These are phyloP conservation scores for Tanytarsus gracilentus DNA, from an alignment of 2,888 invertebrate species.

Conservation along the genomic window DNA sequence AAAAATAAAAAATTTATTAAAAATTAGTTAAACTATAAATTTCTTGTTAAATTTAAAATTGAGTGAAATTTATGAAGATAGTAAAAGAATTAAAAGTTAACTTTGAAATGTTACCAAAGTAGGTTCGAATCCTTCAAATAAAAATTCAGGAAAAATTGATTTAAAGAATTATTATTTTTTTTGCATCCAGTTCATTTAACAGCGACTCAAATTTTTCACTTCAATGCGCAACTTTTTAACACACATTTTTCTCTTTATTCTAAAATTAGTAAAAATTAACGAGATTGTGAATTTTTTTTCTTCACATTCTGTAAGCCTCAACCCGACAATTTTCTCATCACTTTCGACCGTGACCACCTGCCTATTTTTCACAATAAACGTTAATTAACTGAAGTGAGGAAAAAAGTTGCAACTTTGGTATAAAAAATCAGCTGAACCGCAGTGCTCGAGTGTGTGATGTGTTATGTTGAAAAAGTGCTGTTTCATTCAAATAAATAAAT, in stretches of 20 bases:
- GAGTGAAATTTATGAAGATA: no score
- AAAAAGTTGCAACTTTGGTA: slow-evolving; percentile 11
- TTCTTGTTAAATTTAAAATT: no score
- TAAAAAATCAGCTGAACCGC: slow-evolving; percentile 23
- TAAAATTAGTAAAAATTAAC: background rate
- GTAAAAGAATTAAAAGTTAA: no score
- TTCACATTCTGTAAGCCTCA: background rate
- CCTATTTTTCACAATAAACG: slow-evolving; percentile 7
- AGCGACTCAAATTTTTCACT: background rate
- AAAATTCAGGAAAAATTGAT: no score
- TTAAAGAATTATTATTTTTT: no score
- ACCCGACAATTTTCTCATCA: slow-evolving; percentile 15
- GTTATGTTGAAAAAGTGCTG: slow-evolving; percentile 11
- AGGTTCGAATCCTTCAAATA: background rate
- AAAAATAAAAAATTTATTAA: no score
- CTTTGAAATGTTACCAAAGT: background rate
- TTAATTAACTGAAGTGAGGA: slow-evolving; percentile 16
- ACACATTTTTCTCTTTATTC: background rate
- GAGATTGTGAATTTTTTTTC: slow-evolving; percentile 6
- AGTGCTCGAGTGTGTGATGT: background rate
- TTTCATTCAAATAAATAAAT: slow-evolving; percentile 26
- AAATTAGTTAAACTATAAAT: no score
- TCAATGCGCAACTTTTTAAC: background rate
- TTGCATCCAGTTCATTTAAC: no score
- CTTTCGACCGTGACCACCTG: slow-evolving; percentile 22